phyloP scores from a whole-genome alignment of 2,113 vertebrate genomes.

The Lichenostomus cassidix region DNA sequence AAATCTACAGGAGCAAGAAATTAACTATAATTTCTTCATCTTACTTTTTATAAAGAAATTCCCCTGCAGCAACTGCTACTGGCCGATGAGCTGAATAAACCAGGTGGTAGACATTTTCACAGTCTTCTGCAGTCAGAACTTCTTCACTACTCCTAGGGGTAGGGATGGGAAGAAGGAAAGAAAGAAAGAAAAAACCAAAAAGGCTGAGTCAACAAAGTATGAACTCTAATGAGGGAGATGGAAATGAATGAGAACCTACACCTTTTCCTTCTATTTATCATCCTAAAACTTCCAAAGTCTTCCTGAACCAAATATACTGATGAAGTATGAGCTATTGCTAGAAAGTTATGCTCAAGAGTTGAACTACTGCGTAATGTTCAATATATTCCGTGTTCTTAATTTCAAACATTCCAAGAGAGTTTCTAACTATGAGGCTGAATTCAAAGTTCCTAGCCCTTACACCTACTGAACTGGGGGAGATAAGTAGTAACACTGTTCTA shows the following conservation, averaged over 20 bases:
- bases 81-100: conserved; percentile 98
- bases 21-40: background rate
- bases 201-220: background rate
- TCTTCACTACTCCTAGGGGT: conserved; percentile 92
- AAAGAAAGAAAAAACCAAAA: background rate
- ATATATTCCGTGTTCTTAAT: fast-evolving
- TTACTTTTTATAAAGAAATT: conserved; percentile 99
- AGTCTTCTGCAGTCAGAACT: conserved; percentile 96
- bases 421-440: background rate
- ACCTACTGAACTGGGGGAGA: background rate
- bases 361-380: background rate
- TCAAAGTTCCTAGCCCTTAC: background rate
- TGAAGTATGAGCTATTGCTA: background rate
- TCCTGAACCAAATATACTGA: background rate
- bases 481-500: background rate
- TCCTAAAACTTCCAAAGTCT: background rate
- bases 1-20: background rate
- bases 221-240: background rate
- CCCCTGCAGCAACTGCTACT: conserved; percentile 95
- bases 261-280: background rate
- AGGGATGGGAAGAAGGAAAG: conserved; percentile 30
- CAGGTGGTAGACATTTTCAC: conserved; percentile 98
- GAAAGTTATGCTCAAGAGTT: background rate
- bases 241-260: background rate
- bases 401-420: background rate